Conservation (phyloP, 2,113 vertebrate genomes). For the Pseudopodoces humilis region DNA sequence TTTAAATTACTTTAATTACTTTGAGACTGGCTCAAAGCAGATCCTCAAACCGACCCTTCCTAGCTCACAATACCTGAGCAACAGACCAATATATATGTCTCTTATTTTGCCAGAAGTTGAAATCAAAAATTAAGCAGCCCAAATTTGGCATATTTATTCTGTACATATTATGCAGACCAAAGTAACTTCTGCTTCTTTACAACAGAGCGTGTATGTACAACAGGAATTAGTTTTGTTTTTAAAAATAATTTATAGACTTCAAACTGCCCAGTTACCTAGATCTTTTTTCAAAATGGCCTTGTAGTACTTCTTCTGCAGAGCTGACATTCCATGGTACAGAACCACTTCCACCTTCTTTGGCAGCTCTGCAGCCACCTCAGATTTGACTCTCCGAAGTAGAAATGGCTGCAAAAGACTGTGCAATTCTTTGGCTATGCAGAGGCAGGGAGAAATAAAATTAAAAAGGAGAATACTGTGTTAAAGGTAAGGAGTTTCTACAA, state of each 20-base stretch:
- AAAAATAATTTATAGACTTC: neutral
- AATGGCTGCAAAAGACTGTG: constrained; percentile 87
- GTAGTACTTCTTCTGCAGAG: constrained; percentile 89
- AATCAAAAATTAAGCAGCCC: neutral
- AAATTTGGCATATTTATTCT: neutral
- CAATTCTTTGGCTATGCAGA: constrained; percentile 79
- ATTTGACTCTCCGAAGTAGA: constrained; percentile 89
- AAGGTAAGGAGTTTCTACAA: neutral
- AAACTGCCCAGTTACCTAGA: constrained; percentile 72
- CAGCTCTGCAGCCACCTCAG: constrained; percentile 85
- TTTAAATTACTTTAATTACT: neutral
- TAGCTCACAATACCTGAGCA: neutral
- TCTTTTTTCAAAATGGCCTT: constrained; percentile 90
- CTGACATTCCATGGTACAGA: constrained; percentile 91
- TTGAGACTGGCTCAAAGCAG: neutral
- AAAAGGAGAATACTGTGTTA: neutral
- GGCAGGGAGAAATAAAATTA: neutral
- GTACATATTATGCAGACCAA: neutral
- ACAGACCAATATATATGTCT: neutral
- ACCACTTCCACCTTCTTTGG: constrained; percentile 89
- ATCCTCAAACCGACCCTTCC: neutral
- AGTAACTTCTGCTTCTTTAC: neutral
- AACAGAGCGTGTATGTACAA: neutral
- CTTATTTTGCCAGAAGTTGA: neutral
- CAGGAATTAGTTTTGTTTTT: neutral